phyloP scores from a whole-genome alignment of 2,888 invertebrate genomes.

The Pherbina coryleti region DNA sequence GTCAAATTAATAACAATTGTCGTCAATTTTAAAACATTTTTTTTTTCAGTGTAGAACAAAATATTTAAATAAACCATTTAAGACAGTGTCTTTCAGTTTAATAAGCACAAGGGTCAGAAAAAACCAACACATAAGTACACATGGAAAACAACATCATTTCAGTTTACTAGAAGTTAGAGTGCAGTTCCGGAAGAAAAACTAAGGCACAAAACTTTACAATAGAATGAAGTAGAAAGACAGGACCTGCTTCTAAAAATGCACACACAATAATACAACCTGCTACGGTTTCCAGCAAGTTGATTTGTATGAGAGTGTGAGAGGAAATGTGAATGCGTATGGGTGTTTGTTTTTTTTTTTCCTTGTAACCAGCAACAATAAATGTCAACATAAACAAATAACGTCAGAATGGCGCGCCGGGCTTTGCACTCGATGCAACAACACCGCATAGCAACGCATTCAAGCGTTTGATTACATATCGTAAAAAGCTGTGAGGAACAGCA shows the following conservation, averaged over 20 bases:
- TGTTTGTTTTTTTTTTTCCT: neutral
- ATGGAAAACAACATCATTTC: constrained; percentile 1
- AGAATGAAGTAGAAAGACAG: neutral
- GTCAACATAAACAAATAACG: constrained; percentile 25
- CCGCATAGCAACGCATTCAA: constrained; percentile 9
- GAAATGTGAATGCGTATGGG: neutral
- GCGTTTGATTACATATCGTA: constrained; percentile 20
- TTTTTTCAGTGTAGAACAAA: no score
- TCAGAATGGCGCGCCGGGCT: neutral
- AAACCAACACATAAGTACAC: neutral
- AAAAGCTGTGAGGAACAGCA: neutral
- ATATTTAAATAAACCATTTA: no score
- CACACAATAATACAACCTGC: neutral
- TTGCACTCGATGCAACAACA: neutral
- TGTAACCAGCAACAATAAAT: neutral
- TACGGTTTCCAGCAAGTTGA: neutral
- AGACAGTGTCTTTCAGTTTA: neutral
- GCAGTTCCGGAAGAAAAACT: constrained; percentile 9
- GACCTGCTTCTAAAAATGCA: neutral
- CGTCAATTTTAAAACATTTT: no score
- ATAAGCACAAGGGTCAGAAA: neutral
- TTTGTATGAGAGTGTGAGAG: neutral
- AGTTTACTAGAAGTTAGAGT: constrained; percentile 25
- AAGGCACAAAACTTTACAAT: neutral
- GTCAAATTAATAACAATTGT: no score